Evolutionary conservation across 2,888 invertebrate species (phyloP), one percentile per base, ranked within the genome.

Genomic region (Agrotis puta): DNA sequence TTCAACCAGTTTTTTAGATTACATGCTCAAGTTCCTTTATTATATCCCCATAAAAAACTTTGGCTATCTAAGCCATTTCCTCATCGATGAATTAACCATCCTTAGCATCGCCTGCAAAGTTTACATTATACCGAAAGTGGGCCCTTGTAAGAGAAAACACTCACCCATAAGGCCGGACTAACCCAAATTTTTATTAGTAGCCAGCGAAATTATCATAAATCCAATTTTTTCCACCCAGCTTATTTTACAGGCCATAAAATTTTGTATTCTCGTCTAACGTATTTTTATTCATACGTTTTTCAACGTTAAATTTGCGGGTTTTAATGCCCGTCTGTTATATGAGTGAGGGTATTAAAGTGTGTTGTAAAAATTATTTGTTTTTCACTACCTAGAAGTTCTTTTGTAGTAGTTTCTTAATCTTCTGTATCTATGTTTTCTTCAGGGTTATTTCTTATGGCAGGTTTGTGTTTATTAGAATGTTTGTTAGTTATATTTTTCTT

Each of bases 171-270:
- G 70, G 69, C 59, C 77, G 68, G 71, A 54, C 71, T 79, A 67
- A 72, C 83, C 83, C 74, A 75, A 63, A 61, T 85, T 85, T 80
- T 74, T 82, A 84, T 84, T 84, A 85, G 78, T 82, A 77, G 75
- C 78, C 64, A 53, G 69, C 65, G 61, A 81, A 82, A 85, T 84
- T 86, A 86, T 81, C 79, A 82, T 82, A 82, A 82, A 85, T 86
- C 85, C 80, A 81, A 70, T 82, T 84, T 86, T 87, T 83, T 82
- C 70, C 69, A 74, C 81, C 75, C 61, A 69, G 73, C 83, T 83
- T 78, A 84, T 83, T 87, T 87, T 82, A 86, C 87, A 84, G 82
- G 53, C 84, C 83, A 88, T 88, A 87, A 88, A 87, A 85, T 84
- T 82, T 83, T 82, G 84, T 83, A 86, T 83, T 78, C 79, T 79